Evolutionary conservation across 1,140 invertebrate genomes (phyloP), one percentile per base, ranked within the genome.

Genomic region (Coelopa frigida): DNA sequence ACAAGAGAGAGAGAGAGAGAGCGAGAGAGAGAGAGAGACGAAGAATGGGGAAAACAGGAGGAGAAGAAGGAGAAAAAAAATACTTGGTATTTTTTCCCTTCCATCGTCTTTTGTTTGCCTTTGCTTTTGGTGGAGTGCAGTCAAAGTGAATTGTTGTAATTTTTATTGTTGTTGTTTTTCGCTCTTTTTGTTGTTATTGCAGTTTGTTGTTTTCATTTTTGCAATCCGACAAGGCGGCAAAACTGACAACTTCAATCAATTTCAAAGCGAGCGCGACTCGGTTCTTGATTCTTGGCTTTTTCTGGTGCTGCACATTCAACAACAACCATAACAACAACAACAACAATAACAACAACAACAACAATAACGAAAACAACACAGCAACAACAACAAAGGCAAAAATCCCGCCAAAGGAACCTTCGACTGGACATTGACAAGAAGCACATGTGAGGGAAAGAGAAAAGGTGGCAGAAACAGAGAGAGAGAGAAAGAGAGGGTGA

Each of bases 171-270:
- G 17, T 7, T 36, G 10, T 15, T 36, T 15, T 15, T 7, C 6
- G 20, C 4, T 2, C 15, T 20, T 18, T 35, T 35, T 14, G 20
- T 35, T 15, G 17, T 35, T 35, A 35, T 24, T 40, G 38, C 27
- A 14, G 21, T 23, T 40, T 2, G 14, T 38, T n/a, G 11, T 38
- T 6, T 33, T 6, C 20, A 18, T 10, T 6, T 35, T 35, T 4
- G 5, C 33, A 35, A 35, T 20, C 33, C 2, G 20, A 35, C n/a
- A 33, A 35, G 39, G 26, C 39, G 39, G 39, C 39, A 24, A 8
- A 41, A 41, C 39, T 27, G 39, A 41, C 39, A 41, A 41, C 39
- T 41, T 41, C 39, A 41, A 41, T 41, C 39, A 41, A 41, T 41
- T 41, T 27, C 39, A 27, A 41, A 40, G 14, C 12, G n/a, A n/a